A percentile compares a stretch with the other conserved stretches of the same genome.
Evolutionary conservation across 2,888 invertebrate species (phyloP).

Genomic region (Mesochorus sp.): DNA sequence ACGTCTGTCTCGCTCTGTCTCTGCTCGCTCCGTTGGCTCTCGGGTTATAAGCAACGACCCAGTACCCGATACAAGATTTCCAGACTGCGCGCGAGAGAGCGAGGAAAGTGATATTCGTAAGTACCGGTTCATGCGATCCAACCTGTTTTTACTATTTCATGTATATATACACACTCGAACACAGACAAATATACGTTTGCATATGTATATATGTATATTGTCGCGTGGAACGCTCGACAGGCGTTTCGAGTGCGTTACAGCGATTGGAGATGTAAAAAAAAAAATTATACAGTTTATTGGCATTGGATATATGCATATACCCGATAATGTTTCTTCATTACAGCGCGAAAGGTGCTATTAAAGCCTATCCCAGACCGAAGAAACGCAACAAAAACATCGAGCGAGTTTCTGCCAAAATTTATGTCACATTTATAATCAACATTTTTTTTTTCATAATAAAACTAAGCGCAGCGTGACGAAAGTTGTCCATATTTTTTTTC

Average conservation of each 20-base stretch:
- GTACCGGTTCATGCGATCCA: conserved; percentile 61
- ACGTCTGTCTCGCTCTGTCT: not conserved
- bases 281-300: conserved; percentile 6
- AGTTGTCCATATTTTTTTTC: not conserved
- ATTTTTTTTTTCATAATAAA: not conserved
- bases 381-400: too few species aligned
- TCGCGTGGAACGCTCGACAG: not conserved
- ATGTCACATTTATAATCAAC: not conserved
- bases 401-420: too few species aligned
- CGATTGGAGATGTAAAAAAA: not conserved
- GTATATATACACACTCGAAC: conserved; percentile 7
- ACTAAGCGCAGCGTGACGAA: not conserved
- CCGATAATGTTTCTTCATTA: too few species aligned
- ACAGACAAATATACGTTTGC: not conserved
- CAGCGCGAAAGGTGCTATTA: too few species aligned
- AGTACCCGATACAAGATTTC: conserved; percentile 43
- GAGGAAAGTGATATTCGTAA: conserved; percentile 58
- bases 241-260: conserved; percentile 8
- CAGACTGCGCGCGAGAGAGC: conserved; percentile 38
- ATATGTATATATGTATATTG: too few species aligned
- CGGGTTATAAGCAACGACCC: conserved; percentile 35
- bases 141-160: conserved; percentile 59
- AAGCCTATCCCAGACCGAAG: too few species aligned
- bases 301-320: conserved; percentile 3
- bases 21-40: too few species aligned